A percentile compares a stretch with the other conserved stretches of the same genome.
Conservation (phyloP, 23 tunicate genomes). For the Clavelina lepadiformis region DNA sequence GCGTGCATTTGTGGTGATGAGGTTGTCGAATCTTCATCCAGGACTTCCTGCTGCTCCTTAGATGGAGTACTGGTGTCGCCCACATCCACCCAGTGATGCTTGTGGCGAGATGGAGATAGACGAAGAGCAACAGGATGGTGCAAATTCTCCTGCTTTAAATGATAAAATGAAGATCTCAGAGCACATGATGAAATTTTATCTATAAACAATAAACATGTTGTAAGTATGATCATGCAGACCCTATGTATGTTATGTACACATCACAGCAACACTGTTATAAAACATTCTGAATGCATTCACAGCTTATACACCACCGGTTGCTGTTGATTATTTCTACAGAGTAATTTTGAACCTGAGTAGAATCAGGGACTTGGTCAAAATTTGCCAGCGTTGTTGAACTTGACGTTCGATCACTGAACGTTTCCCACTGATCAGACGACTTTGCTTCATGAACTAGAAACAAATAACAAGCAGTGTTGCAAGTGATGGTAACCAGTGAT, state of each 20-base stretch:
- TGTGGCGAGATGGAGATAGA: slow-evolving; percentile 57
- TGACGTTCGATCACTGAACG: slow-evolving; percentile 84
- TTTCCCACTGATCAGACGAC: slow-evolving; percentile 65
- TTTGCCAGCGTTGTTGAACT: slow-evolving; percentile 87
- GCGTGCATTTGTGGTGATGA: slow-evolving; percentile 29
- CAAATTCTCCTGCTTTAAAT: slow-evolving; percentile 58
- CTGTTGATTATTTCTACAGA: too few species aligned
- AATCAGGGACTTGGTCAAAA: slow-evolving; percentile 54
- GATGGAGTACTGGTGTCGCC: slow-evolving; percentile 14
- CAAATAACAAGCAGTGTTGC: too few species aligned
- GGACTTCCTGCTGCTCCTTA: neutral
- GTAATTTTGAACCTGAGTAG: slow-evolving; percentile 19
- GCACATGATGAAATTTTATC: too few species aligned
- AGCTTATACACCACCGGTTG: too few species aligned
- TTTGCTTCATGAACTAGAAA: too few species aligned
- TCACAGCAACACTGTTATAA: too few species aligned
- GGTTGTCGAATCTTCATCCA: slow-evolving; percentile 59
- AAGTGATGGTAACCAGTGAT: too few species aligned
- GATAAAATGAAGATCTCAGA: too few species aligned
- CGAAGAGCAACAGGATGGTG: slow-evolving; percentile 75
- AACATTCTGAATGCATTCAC: too few species aligned
- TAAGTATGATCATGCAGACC: too few species aligned
- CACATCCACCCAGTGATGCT: slow-evolving; percentile 37
- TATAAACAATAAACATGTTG: too few species aligned
- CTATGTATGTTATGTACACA: too few species aligned